Evolutionary conservation across 2,888 invertebrate species (phyloP), one percentile per base, ranked within the genome.

Genomic region (Epinotia ramella): DNA sequence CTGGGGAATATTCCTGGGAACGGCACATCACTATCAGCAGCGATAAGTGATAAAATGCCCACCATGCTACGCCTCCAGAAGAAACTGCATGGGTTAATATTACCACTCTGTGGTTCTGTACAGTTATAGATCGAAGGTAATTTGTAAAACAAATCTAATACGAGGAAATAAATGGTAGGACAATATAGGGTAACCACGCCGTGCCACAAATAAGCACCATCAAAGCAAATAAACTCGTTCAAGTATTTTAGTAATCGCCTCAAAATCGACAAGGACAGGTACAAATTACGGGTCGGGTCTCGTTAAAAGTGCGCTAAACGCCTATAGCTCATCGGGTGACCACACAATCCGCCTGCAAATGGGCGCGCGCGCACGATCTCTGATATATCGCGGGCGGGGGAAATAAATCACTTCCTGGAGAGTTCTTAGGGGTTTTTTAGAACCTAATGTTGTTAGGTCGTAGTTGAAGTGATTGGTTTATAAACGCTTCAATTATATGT

Each of bases 371-470:
- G 89, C 93, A 93, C 93, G 93, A 93, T 90, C 89, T 83, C 78
- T 83, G 91, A 91, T 91, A 92, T 89, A 89, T 87, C 84, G 84
- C 82, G 86, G 84, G 82, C 87, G 90, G 88, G 90, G 88, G 86
- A 89, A 88, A 93, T 93, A 93, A 93, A 93, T 93, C 92, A 92
- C 92, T 93, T 93, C 92, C 92, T 91, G 85, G 70, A 75, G 60
- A 16, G 46, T 46, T 65, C 65, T 65, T 65, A 18, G 64, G 44
- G 44, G 60, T 24, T 75, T 71, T 75, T 74, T 59, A 66, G 60
- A 49, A 18, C 59, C 24, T 75, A 57, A 66, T 70, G 69, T 49
- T 46, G 24, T 11, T 63, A 33, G 33, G n/a, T 20, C 12, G 18
- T 20, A 20, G 20, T 57, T 0, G 57, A 20, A 57, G 11, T 57